Base-by-base conservation (phyloP, 2,113 vertebrate genomes). In the Delphinapterus leucas region DNA sequence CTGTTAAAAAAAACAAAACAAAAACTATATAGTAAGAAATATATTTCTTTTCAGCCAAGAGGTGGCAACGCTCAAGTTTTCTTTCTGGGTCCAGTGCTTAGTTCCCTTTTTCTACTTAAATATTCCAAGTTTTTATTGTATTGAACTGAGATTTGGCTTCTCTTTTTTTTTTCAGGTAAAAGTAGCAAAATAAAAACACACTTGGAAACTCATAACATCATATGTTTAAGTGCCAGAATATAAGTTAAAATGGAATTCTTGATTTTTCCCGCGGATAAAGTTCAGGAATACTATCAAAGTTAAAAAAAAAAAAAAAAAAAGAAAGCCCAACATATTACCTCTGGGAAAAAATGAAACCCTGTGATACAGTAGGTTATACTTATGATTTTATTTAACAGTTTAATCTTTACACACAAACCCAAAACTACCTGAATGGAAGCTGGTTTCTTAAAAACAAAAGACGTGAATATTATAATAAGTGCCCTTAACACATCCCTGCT, bases 321-420 rank as follows among this genome's bases (percentile, higher is more conserved):
- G n/a, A n/a, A 76, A 41, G 5, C 13, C 60, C 58, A 68, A 28
- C 18, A 73, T 76, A 49, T 80, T 53, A 71, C 55, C 47, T 88
- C 44, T 6, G 28, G 87, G 65, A 90, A 80, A 85, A 84, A 76
- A 96, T 13, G 53, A 93, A 95, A 71, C 2, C 15, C 20, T 47
- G 9, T 82, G 74, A 55, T 68, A 31, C 25, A 68, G 84, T 77
- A 92, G 74, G 38, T 88, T 90, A 70, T 53, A 21, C 60, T 90
- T 47, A 63, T 65, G 83, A 17, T 97, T 95, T 97, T 95, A 96
- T 84, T 96, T 73, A 96, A 92, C 87, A 88, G 31, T 92, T 90
- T 90, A 79, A 95, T 95, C 65, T 80, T 95, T 67, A 71, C 33
- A 85, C n/a, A 85, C 21, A 81, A 90, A 63, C 21, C n/a, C 63